phyloP scores from a whole-genome alignment of 2,888 invertebrate species.

The Sepiola atlantica region DNA sequence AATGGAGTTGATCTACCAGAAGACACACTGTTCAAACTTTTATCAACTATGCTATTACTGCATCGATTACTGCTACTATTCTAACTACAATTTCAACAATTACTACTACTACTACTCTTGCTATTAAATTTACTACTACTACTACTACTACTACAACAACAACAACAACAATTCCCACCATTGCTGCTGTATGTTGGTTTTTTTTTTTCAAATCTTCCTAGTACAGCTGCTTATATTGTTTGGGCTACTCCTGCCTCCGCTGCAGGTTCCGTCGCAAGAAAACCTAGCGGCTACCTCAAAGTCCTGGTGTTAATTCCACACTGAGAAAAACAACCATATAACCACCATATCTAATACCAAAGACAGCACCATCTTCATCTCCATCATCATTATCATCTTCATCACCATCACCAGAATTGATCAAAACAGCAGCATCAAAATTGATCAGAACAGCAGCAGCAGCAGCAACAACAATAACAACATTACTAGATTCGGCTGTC shows the following conservation, averaged over 20 bases:
- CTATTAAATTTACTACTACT: not conserved
- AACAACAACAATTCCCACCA: not conserved
- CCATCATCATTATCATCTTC: not conserved
- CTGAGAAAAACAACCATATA: not conserved
- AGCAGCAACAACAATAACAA: not conserved
- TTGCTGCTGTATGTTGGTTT: not conserved
- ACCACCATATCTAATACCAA: not conserved
- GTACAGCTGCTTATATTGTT: not conserved
- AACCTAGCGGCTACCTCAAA: constrained; percentile 32
- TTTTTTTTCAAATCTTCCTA: no score
- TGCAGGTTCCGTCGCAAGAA: not conserved
- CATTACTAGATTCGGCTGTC: not conserved
- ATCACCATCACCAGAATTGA: not conserved
- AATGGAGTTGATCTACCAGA: no score
- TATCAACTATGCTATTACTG: not conserved
- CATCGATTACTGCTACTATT: not conserved
- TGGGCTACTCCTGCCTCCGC: not conserved
- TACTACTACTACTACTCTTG: not conserved
- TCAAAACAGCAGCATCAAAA: not conserved
- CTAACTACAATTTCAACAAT: not conserved
- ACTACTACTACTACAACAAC: not conserved
- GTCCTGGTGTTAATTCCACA: not conserved
- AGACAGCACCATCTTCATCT: not conserved
- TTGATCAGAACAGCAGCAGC: not conserved
- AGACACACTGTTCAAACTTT: no score